Evolutionary conservation across 2,797 vertebrate species (phyloP).

Genomic region (Esox lucius): DNA sequence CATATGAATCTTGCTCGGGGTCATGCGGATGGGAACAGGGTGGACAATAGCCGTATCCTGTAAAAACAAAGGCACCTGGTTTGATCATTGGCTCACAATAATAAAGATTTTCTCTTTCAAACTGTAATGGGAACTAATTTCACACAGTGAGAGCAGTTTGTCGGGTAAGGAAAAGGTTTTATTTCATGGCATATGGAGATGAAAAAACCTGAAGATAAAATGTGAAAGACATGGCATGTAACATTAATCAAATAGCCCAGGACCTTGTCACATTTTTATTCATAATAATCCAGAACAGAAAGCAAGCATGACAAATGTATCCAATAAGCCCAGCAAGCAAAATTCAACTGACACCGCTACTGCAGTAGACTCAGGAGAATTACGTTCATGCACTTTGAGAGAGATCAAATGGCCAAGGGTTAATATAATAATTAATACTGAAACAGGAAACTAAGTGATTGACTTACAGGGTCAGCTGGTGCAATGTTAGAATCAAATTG

Average conservation of each 20-base stretch:
- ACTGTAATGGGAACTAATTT: background rate
- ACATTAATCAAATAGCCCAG: background rate
- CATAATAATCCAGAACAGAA: conserved; percentile 10
- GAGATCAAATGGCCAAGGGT: background rate
- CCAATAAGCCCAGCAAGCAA: conserved; percentile 43
- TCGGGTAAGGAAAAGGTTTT: background rate
- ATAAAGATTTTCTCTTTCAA: no score
- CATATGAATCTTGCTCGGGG: conserved; percentile 99
- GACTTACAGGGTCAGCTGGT: conserved; percentile 99
- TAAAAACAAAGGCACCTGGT: background rate
- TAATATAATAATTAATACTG: conserved; percentile 1
- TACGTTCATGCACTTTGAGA: background rate
- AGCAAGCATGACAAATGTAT: conserved; percentile 30
- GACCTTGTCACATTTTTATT: background rate
- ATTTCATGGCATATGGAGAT: background rate
- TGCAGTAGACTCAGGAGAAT: background rate
- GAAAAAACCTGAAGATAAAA: background rate
- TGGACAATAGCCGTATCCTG: conserved; percentile 99
- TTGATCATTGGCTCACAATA: background rate
- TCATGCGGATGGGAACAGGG: conserved; percentile 98
- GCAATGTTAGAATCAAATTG: conserved; percentile 99
- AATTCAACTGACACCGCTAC: background rate
- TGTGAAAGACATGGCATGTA: background rate
- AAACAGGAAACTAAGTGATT: conserved; percentile 53
- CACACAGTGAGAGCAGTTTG: background rate